Conservation (phyloP, 2,888 invertebrate genomes). For the Uloborus plumipes region DNA sequence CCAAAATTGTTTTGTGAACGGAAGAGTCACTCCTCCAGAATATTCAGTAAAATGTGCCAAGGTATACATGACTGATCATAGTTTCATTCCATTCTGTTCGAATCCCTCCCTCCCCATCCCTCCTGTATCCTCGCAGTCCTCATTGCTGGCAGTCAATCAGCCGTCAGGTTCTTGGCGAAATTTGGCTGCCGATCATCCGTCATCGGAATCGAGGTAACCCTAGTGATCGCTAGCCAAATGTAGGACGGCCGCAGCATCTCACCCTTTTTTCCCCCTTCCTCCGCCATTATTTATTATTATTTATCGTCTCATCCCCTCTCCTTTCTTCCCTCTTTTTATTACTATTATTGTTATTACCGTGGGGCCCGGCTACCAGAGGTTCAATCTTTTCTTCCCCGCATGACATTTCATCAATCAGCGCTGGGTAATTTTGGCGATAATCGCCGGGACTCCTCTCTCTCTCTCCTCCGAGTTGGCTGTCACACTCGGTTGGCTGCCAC, state of each 20-base stretch:
- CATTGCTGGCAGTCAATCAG: not conserved
- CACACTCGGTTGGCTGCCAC: slow-evolving; percentile 47
- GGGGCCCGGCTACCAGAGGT: slow-evolving; percentile 15
- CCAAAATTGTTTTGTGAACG: no score
- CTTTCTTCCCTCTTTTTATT: slow-evolving; percentile 41
- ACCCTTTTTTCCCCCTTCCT: slow-evolving; percentile 47
- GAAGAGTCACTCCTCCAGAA: no score
- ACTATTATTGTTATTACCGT: slow-evolving; percentile 51
- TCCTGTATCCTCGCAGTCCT: not conserved
- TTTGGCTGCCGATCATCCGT: slow-evolving; percentile 23
- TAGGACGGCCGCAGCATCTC: slow-evolving; percentile 56
- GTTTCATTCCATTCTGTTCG: no score
- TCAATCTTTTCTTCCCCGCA: slow-evolving; percentile 54
- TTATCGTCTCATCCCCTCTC: slow-evolving; percentile 32
- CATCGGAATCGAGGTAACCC: slow-evolving; percentile 26
- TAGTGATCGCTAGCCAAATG: slow-evolving; percentile 41
- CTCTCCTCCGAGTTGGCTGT: slow-evolving; percentile 23
- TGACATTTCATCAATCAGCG: slow-evolving; percentile 64
- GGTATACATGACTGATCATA: no score
- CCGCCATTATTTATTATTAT: slow-evolving; percentile 56
- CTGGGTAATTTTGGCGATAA: slow-evolving; percentile 64
- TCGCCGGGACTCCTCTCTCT: slow-evolving; percentile 38
- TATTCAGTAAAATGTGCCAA: no score
- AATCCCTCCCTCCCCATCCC: not conserved
- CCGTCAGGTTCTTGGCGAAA: not conserved